Evolutionary conservation across 2,888 invertebrate species (phyloP).

Genomic region (Acronicta aceris): DNA sequence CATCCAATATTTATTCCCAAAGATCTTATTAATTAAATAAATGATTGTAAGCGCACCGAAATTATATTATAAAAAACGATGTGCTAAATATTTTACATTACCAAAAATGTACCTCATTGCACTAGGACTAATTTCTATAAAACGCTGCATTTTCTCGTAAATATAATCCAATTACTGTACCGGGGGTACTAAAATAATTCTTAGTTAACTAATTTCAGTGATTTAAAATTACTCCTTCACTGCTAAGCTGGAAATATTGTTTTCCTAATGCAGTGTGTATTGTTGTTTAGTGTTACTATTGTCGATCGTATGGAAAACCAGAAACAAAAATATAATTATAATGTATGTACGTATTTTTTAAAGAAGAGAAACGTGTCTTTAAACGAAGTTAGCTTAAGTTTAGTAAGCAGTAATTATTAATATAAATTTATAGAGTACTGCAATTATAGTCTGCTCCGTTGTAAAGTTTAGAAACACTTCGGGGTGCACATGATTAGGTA

Average conservation of each 20-base stretch:
- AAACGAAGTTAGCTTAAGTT: constrained; percentile 7
- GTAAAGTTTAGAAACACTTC: background rate
- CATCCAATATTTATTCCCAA: constrained; percentile 10
- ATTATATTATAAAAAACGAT: background rate
- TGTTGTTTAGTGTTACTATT: constrained; percentile 35
- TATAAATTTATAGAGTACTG: constrained; percentile 2
- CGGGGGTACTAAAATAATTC: constrained; percentile 1
- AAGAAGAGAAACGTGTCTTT: constrained; percentile 10
- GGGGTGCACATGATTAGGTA: constrained; percentile 1
- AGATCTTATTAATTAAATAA: constrained; percentile 29
- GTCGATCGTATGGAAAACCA: constrained; percentile 1
- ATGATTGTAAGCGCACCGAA: background rate
- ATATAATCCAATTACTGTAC: constrained; percentile 12
- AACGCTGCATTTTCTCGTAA: constrained; percentile 10
- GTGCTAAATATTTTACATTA: constrained; percentile 46
- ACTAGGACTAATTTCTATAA: constrained; percentile 18
- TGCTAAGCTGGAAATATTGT: constrained; percentile 31
- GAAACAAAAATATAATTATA: constrained; percentile 11
- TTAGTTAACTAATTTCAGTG: background rate
- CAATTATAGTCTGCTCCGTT: background rate
- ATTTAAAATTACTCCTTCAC: constrained; percentile 29
- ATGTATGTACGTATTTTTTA: constrained; percentile 24
- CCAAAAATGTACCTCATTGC: constrained; percentile 51
- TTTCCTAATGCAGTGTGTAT: constrained; percentile 14
- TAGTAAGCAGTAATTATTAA: constrained; percentile 2